Evolutionary conservation across 2,113 vertebrate species (phyloP).

Genomic region (Lophochroa leadbeateri): DNA sequence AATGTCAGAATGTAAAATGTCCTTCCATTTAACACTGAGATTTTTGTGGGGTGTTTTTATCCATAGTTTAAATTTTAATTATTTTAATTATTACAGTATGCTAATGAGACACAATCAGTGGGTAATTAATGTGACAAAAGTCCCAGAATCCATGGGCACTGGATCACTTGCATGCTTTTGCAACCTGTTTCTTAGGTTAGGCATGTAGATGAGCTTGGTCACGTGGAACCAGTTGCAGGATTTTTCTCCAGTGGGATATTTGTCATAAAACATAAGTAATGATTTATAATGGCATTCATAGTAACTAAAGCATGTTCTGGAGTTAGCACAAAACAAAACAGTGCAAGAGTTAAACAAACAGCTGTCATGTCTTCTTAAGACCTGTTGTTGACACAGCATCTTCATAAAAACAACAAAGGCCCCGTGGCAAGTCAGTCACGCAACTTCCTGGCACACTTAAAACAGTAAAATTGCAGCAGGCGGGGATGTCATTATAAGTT

Average conservation of each 20-base stretch:
- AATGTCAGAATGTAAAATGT: neutral
- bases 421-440: neutral
- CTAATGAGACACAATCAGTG: neutral
- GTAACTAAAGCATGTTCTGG: neutral
- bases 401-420: neutral
- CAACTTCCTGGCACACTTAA: neutral
- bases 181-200: neutral
- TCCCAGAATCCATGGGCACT: neutral
- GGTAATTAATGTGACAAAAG: neutral
- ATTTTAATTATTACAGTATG: neutral
- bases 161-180: neutral
- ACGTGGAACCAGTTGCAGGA: neutral
- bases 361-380: neutral
- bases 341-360: neutral
- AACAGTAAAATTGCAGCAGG: neutral
- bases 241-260: neutral
- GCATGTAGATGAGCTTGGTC: neutral
- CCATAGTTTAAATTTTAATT: neutral
- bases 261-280: neutral
- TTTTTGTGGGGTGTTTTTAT: neutral
- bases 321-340: neutral
- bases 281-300: neutral
- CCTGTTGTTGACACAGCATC: neutral
- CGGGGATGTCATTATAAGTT: neutral
- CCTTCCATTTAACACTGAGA: neutral